Base-by-base conservation (phyloP, 2,113 vertebrate species). In the Tetraodon nigroviridis region DNA sequence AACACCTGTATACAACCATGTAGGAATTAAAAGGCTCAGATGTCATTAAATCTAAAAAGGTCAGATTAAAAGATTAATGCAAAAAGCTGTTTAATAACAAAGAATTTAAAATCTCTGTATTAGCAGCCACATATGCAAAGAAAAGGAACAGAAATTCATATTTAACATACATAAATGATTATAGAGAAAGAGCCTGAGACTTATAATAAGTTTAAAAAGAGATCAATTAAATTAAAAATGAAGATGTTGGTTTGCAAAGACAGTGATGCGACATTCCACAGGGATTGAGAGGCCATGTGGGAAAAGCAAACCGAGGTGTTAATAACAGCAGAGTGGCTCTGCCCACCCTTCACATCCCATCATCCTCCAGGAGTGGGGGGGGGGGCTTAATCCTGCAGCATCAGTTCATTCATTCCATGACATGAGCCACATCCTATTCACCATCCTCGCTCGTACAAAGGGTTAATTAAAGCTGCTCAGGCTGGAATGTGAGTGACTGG, bases 271-370 rank as follows among this genome's bases (percentile, higher is more conserved):
- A 46, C 84, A 86, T 86, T 86, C 82, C 82, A 55, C 51, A 65
- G 66, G 71, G 77, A 83, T 71, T 80, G 65, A 51, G 63, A 73
- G 57, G 48, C 45, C 63, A 66, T 71, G 71, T 80, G 81, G 77
- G 85, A 85, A 87, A 85, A 79, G 70, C 73, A 87, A 84, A 85
- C 71, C 1, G 40, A 80, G 66, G 70, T 78, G 75, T 77, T 83
- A 80, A 82, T 82, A 76, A 73, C 69, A 76, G 49, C 51, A 69
- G 69, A 79, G 54, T 42, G 60, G 65, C 47, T 63, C 53, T 11
- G 21, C 62, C 45, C 53, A 65, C 56, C 63, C 65, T 74, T 80
- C 69, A 60, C 66, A 63, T 58, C 73, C 66, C 72, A 51, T 59
- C 57, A 61, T 73, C 61, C 64, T 78, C 67, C 19, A 5, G 46